Conservation (phyloP, 2,888 invertebrate genomes). For the Heliothis peltigera region DNA sequence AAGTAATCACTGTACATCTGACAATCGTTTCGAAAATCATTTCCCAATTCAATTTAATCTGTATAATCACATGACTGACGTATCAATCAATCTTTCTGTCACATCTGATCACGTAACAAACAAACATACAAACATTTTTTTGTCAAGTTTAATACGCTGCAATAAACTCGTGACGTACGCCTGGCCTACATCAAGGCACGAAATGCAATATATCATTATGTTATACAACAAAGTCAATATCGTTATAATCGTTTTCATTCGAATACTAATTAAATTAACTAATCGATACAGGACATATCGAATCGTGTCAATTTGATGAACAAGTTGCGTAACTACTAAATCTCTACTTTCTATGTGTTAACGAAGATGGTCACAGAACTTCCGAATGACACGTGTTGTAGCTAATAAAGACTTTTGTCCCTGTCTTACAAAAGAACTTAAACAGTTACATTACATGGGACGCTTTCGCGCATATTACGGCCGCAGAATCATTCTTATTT, state of each 20-base stretch:
- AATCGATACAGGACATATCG: conserved; percentile 58
- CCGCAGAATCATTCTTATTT: too few relatives aligned
- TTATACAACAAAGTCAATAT: conserved; percentile 58
- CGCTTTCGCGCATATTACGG: too few relatives aligned
- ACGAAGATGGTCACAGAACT: conserved; percentile 5
- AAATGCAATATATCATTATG: conserved; percentile 35
- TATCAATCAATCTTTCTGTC: conserved; percentile 33
- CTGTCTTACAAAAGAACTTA: not conserved
- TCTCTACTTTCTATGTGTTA: conserved; percentile 63
- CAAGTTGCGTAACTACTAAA: conserved; percentile 60
- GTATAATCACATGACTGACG: conserved; percentile 17
- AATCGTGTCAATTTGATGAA: conserved; percentile 51
- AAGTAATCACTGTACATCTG: not conserved
- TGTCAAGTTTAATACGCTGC: conserved; percentile 8
- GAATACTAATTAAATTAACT: conserved; percentile 52
- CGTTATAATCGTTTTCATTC: conserved; percentile 40
- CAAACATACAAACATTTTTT: conserved; percentile 23
- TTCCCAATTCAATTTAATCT: conserved; percentile 12
- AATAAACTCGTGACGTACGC: conserved; percentile 18
- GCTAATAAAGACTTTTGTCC: not conserved
- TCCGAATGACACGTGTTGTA: not conserved
- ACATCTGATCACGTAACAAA: conserved; percentile 34
- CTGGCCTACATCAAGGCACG: conserved; percentile 34
- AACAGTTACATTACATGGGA: not conserved
- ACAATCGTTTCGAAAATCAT: conserved; percentile 7